A percentile compares a stretch with the other conserved stretches of the same genome.
These are phyloP conservation scores for Acrossocheilus wenchowensis DNA, from an alignment of 2,797 vertebrate genomes.

Conservation along the genomic window DNA sequence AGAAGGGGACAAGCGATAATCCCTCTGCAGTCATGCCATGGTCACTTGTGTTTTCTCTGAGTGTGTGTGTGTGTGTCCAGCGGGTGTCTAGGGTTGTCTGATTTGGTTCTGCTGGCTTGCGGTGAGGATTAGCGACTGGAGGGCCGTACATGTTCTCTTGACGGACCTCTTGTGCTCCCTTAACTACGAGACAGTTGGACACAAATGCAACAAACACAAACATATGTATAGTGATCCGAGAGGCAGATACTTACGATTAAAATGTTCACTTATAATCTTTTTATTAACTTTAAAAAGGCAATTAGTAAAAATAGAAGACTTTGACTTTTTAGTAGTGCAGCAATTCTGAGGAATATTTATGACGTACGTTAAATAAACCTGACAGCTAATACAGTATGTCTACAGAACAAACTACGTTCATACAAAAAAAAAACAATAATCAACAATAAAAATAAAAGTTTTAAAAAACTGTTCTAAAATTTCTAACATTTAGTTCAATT, in stretches of 20 bases:
- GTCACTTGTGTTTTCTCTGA: conserved; percentile 47
- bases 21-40: conserved; percentile 63
- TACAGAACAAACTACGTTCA: not conserved
- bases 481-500: not conserved
- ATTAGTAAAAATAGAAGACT: conserved; percentile 30
- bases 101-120: conserved; percentile 58
- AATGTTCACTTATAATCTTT: conserved; percentile 22
- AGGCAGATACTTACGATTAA: not conserved
- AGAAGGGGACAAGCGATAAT: conserved; percentile 70
- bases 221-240: not conserved
- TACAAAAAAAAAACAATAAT: not conserved
- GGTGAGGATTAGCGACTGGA: conserved; percentile 52
- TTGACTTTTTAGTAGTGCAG: conserved; percentile 12
- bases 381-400: not conserved
- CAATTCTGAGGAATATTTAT: conserved; percentile 18
- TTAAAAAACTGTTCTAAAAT: not conserved
- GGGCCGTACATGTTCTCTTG: conserved; percentile 40
- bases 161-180: conserved; percentile 26
- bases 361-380: not conserved
- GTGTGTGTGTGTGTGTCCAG: conserved; percentile 46
- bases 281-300: conserved; percentile 62
- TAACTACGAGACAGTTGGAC: conserved; percentile 14
- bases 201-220: conserved; percentile 20
- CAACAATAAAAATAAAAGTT: not conserved
- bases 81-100: conserved; percentile 41